phyloP scores from a whole-genome alignment of 2,888 invertebrate species.

The Xestia xanthographa region DNA sequence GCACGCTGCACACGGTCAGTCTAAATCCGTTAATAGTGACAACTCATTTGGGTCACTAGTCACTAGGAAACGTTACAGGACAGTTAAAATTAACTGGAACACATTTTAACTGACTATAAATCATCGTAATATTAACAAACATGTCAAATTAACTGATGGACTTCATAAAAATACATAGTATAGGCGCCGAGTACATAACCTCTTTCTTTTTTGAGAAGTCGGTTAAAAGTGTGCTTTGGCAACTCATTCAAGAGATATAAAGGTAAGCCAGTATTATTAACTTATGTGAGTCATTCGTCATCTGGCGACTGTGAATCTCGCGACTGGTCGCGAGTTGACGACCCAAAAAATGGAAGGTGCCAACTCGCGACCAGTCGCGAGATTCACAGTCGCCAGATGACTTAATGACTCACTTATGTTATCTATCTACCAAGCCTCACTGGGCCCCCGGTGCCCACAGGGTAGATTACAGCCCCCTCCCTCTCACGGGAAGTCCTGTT shows the following conservation, averaged over 20 bases:
- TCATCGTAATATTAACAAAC: conserved; percentile 49
- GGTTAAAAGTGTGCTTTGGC: background rate
- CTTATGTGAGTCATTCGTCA: no score
- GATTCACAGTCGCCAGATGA: no score
- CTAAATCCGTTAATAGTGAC: conserved; percentile 70
- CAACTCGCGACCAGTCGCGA: no score
- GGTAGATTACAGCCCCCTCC: background rate
- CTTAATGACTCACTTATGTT: no score
- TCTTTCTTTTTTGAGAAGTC: no score
- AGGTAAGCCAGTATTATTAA: background rate
- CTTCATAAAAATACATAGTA: background rate
- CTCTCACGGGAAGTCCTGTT: background rate
- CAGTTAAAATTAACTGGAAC: conserved; percentile 68
- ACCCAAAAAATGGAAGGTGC: no score
- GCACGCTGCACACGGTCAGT: conserved; percentile 59
- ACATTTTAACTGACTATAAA: conserved; percentile 50
- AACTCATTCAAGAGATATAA: background rate
- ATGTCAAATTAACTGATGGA: conserved; percentile 25
- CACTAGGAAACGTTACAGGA: conserved; percentile 69
- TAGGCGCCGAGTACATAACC: background rate
- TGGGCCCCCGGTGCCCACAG: no score
- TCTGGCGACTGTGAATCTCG: no score
- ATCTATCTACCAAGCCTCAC: no score
- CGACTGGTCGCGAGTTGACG: no score
- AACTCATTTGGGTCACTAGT: conserved; percentile 73